Percentiles rank a stretch among this genome's conserved stretches.
Conservation (phyloP, 2,113 vertebrate species). For the Chaetura pelagica region DNA sequence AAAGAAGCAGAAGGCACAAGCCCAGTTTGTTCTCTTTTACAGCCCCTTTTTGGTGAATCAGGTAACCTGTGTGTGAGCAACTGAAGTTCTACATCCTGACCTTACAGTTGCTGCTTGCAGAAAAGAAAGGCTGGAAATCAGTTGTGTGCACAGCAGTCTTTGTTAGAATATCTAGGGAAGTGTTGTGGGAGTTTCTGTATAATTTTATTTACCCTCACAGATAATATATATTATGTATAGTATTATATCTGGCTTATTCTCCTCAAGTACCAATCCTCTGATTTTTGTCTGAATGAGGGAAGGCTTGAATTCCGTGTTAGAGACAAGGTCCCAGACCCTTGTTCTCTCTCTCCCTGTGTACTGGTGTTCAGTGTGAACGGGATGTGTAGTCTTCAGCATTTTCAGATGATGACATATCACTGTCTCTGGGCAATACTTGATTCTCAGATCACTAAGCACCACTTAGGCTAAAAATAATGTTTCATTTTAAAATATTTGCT, state of each 20-base stretch:
- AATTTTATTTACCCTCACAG: not conserved
- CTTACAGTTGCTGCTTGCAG: fast-evolving
- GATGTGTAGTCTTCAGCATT: fast-evolving
- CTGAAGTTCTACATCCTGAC: not conserved
- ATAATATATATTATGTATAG: not conserved
- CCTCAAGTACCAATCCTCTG: not conserved
- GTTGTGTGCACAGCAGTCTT: not conserved
- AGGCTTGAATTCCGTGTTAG: not conserved
- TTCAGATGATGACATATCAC: not conserved
- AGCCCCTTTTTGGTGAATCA: not conserved
- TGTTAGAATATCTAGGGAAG: not conserved
- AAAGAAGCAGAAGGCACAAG: not conserved
- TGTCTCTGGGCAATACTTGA: not conserved
- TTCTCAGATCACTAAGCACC: not conserved
- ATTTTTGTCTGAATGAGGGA: not conserved
- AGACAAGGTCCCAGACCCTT: not conserved
- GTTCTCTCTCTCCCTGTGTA: fast-evolving
- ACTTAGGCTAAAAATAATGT: not conserved
- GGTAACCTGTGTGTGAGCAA: not conserved
- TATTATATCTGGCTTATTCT: not conserved
- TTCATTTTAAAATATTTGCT: constrained; percentile 7
- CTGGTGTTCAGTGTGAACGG: not conserved
- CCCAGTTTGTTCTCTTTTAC: not conserved
- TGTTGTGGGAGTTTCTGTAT: fast-evolving
- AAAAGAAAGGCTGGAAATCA: not conserved